phyloP scores from a whole-genome alignment of 2,113 vertebrate species.

The Mastomys coucha region DNA sequence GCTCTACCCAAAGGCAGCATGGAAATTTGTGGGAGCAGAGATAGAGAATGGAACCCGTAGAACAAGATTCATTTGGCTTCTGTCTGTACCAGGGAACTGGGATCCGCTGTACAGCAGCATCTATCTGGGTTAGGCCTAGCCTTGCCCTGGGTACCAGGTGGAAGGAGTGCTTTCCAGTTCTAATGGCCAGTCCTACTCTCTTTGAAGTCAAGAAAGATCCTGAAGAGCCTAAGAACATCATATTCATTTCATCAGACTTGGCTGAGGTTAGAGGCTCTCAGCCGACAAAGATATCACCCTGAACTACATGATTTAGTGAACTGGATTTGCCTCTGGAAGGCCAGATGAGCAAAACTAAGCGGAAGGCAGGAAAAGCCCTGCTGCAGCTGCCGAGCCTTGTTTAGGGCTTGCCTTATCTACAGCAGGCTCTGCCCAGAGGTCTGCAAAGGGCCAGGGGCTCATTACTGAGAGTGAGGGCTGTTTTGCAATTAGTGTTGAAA shows the following conservation, averaged over 20 bases:
- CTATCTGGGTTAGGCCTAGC: not conserved
- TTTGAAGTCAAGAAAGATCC: conserved; percentile 63
- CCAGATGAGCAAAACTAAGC: conserved; percentile 58
- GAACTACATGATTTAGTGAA: conserved; percentile 67
- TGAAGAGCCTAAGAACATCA: not conserved
- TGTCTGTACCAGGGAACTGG: not conserved
- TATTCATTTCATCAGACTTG: conserved; percentile 51
- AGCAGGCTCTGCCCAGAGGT: conserved; percentile 53
- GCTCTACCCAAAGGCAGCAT: not conserved
- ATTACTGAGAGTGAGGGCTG: conserved; percentile 75
- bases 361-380: conserved; percentile 78
- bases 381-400: conserved; percentile 80
- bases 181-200: conserved; percentile 29
- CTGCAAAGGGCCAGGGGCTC: conserved; percentile 78
- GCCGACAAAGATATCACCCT: conserved; percentile 58
- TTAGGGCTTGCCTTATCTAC: conserved; percentile 82
- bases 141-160: not conserved
- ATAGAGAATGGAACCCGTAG: not conserved
- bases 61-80: not conserved
- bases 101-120: not conserved
- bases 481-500: conserved; percentile 85
- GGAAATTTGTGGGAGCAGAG: conserved; percentile 5
- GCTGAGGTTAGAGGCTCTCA: conserved; percentile 70
- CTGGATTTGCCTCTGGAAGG: conserved; percentile 77
- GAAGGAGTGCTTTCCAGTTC: conserved; percentile 1